A percentile compares a stretch with the other conserved stretches of the same genome.
These are phyloP conservation scores for Endotricha flammealis DNA, from an alignment of 2,888 invertebrate species.

Conservation along the genomic window DNA sequence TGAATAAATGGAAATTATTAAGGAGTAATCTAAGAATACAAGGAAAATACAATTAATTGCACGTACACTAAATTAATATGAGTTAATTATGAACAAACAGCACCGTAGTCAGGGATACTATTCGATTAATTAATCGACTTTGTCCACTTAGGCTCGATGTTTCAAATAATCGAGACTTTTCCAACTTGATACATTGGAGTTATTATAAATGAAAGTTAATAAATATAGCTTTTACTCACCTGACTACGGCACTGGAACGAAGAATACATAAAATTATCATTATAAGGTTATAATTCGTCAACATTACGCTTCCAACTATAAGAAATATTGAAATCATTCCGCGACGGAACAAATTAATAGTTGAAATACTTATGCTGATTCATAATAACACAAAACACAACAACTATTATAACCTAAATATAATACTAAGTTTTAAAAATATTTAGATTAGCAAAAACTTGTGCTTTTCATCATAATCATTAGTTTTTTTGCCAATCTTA, in stretches of 20 bases:
- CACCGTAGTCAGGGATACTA: conserved; percentile 6
- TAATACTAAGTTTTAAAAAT: conserved; percentile 34
- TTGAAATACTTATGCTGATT: conserved; percentile 50
- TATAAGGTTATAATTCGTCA: conserved; percentile 37
- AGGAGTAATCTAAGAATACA: conserved; percentile 49
- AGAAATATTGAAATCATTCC: conserved; percentile 31
- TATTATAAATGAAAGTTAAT: too few species aligned
- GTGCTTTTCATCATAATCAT: conserved; percentile 49
- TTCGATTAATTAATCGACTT: too few species aligned
- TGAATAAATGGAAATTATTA: conserved; percentile 22
- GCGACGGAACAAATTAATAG: conserved; percentile 46
- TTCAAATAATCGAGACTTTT: too few species aligned
- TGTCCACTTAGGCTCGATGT: too few species aligned
- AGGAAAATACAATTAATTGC: conserved; percentile 69
- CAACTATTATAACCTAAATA: conserved; percentile 64
- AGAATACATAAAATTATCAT: conserved; percentile 42
- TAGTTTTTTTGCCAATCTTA: conserved; percentile 37
- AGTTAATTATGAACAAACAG: conserved; percentile 51
- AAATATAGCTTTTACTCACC: conserved; percentile 1
- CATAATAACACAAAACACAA: conserved; percentile 69
- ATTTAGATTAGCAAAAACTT: conserved; percentile 58
- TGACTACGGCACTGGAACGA: conserved; percentile 6
- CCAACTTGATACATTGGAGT: too few species aligned
- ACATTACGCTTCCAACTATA: conserved; percentile 42
- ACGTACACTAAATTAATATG: conserved; percentile 68